A percentile compares a stretch with the other conserved stretches of the same genome.
phyloP scores from a whole-genome alignment of 1,140 invertebrate genomes.

The Magallana gigas region DNA sequence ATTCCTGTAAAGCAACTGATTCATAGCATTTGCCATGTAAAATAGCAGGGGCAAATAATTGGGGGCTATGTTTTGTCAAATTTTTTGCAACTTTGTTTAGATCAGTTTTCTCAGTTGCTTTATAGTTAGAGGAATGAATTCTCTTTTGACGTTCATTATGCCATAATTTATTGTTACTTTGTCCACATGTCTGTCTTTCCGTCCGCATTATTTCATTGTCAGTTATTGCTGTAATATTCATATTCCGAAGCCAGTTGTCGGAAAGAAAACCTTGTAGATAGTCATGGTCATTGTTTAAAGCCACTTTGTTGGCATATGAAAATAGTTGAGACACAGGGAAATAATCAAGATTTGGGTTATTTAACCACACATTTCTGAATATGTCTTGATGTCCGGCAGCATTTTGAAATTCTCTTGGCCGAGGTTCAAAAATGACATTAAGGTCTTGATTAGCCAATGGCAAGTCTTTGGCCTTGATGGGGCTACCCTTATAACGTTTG shows the following conservation, averaged over 20 bases:
- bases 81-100: no score
- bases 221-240: no score
- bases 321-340: background rate
- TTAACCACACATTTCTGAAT: slow-evolving; percentile 57
- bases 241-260: no score
- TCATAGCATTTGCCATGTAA: no score
- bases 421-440: slow-evolving; percentile 50
- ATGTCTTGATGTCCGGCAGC: slow-evolving; percentile 20
- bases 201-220: no score
- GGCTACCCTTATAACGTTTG: slow-evolving; percentile 47
- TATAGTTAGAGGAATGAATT: slow-evolving; percentile 57
- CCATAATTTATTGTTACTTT: no score
- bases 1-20: no score
- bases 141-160: slow-evolving; percentile 22
- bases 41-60: no score
- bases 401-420: background rate
- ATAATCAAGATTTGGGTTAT: slow-evolving; percentile 18
- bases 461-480: slow-evolving; percentile 49
- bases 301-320: background rate
- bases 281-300: background rate
- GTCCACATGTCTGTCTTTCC: no score
- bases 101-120: background rate
- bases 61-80: no score
- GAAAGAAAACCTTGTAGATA: no score
- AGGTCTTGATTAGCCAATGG: slow-evolving; percentile 19